A percentile compares a stretch with the other conserved stretches of the same genome.
Evolutionary conservation across 1,140 invertebrate species (phyloP).

Genomic region (Zaprionus vittiger): DNA sequence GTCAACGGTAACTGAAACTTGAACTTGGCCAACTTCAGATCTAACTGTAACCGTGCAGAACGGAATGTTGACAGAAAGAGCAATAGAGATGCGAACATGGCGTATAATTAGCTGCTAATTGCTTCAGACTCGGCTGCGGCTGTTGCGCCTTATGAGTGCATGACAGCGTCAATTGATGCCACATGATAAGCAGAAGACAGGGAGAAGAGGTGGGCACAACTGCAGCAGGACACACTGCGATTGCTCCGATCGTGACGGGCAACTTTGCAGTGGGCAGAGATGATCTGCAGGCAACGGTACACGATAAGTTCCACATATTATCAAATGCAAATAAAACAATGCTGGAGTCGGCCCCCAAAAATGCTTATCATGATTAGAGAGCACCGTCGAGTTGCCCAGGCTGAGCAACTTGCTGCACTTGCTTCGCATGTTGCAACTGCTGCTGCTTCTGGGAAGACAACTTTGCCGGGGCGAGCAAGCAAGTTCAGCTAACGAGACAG

Average conservation of each 20-base stretch:
- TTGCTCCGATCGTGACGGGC: neutral
- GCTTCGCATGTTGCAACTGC: constrained; percentile 6
- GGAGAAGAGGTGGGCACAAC: neutral
- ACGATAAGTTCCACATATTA: constrained; percentile 42
- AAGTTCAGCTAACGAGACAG: constrained; percentile 77
- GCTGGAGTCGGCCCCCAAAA: constrained; percentile 50
- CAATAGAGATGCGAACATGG: constrained; percentile 40
- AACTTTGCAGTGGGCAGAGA: neutral
- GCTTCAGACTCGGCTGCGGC: constrained; percentile 23
- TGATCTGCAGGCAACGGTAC: constrained; percentile 9
- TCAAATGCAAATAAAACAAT: constrained; percentile 51
- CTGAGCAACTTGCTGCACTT: constrained; percentile 20
- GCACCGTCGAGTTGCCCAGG: neutral
- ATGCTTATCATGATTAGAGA: constrained; percentile 62
- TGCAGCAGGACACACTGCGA: neutral
- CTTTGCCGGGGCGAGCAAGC: constrained; percentile 21
- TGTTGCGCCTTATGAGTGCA: constrained; percentile 53
- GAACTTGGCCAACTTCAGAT: constrained; percentile 37
- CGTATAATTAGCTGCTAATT: constrained; percentile 78
- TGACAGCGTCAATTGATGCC: constrained; percentile 47
- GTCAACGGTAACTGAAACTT: constrained; percentile 62
- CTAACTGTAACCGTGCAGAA: constrained; percentile 60
- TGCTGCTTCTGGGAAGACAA: constrained; percentile 25
- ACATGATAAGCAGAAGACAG: constrained; percentile 20
- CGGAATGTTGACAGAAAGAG: constrained; percentile 41